Evolutionary conservation across 2,113 vertebrate species (phyloP).

Genomic region (Psettodes erumei): DNA sequence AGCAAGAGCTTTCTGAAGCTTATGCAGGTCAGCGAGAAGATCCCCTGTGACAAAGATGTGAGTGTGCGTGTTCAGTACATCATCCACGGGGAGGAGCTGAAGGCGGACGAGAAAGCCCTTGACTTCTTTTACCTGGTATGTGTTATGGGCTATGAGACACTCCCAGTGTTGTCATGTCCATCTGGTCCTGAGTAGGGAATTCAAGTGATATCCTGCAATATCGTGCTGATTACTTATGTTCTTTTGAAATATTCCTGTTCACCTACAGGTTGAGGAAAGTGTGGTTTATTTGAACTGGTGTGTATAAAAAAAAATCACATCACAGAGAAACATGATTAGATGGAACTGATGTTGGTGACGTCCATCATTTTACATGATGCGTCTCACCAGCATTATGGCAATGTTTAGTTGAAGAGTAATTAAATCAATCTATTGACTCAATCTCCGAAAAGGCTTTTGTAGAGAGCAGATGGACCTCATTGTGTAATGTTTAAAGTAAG

Average conservation of each 20-base stretch:
- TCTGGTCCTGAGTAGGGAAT: not conserved
- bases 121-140: constrained; percentile 79
- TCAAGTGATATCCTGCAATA: too few relatives aligned
- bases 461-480: not conserved
- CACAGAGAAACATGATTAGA: not conserved
- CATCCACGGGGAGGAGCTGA: constrained; percentile 72
- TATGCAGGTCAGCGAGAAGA: constrained; percentile 9
- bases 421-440: too few relatives aligned
- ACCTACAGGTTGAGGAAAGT: not conserved
- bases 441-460: not conserved
- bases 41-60: constrained; percentile 62
- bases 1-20: constrained; percentile 80
- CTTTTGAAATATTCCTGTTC: not conserved
- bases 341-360: not conserved
- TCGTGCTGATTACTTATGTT: not conserved
- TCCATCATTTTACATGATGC: not conserved
- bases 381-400: not conserved
- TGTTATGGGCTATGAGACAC: not conserved
- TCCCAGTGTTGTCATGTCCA: not conserved
- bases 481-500: not conserved
- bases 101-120: constrained; percentile 49
- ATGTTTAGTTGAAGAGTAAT: not conserved
- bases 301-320: not conserved
- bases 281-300: not conserved
- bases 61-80: constrained; percentile 71